phyloP scores from a whole-genome alignment of 2,888 invertebrate genomes.

The Seira ritae region DNA sequence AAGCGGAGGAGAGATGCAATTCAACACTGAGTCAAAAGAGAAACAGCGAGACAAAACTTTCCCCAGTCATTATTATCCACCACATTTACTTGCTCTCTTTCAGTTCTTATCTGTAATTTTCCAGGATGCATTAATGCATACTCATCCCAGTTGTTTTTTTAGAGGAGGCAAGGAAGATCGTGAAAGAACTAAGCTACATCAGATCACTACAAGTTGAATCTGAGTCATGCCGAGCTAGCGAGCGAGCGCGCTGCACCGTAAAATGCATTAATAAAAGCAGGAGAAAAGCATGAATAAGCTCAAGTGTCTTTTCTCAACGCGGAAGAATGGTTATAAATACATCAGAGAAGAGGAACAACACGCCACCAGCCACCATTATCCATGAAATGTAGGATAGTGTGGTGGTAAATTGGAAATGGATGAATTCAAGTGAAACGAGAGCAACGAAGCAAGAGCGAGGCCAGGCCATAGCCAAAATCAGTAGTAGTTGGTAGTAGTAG shows the following conservation, averaged over 20 bases:
- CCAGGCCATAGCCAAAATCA: background rate
- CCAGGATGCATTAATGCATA: background rate
- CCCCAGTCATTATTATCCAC: conserved; percentile 44
- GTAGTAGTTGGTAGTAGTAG: too few species aligned
- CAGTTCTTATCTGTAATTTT: conserved; percentile 1
- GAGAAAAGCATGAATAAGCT: conserved; percentile 7
- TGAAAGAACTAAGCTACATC: background rate
- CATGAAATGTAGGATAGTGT: conserved; percentile 40
- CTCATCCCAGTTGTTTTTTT: background rate
- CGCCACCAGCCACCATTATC: conserved; percentile 34
- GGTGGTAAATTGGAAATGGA: conserved; percentile 54
- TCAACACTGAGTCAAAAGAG: conserved; percentile 70
- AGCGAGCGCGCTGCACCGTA: conserved; percentile 40
- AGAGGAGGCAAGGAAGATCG: background rate
- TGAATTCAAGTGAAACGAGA: background rate
- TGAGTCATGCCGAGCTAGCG: conserved; percentile 38
- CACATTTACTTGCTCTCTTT: conserved; percentile 32
- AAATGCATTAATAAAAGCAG: conserved; percentile 46
- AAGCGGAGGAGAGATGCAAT: conserved; percentile 72
- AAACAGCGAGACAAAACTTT: conserved; percentile 36
- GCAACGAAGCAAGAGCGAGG: background rate
- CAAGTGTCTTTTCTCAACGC: background rate
- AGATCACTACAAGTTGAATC: background rate
- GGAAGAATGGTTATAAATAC: conserved; percentile 26
- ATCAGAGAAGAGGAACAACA: background rate